Evolutionary conservation across 2,888 invertebrate genomes (phyloP).

Genomic region (Neoitamus cyanurus): DNA sequence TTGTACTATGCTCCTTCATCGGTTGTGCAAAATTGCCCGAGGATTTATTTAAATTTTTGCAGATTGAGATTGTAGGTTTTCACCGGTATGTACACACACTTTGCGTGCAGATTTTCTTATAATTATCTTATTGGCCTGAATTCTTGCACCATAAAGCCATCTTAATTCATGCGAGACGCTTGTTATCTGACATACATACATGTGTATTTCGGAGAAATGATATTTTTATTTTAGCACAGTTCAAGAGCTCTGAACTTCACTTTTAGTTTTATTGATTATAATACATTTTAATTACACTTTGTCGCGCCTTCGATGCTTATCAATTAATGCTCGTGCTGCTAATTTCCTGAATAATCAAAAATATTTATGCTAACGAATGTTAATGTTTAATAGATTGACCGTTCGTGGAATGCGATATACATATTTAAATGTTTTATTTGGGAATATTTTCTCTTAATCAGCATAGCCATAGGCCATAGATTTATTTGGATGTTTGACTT

Average conservation of each 20-base stretch:
- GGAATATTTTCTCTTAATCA: too few species aligned
- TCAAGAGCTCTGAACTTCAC: not conserved
- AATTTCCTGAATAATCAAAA: not conserved
- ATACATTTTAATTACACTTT: not conserved
- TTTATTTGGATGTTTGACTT: too few species aligned
- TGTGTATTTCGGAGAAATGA: not conserved
- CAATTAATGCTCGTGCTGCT: not conserved
- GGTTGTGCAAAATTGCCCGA: not conserved
- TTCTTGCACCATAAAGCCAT: not conserved
- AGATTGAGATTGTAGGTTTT: not conserved
- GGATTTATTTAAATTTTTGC: not conserved
- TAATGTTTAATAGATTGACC: too few species aligned
- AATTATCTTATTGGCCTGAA: not conserved
- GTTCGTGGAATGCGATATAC: too few species aligned
- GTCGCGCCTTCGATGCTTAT: not conserved
- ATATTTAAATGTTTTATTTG: too few species aligned
- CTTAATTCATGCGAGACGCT: not conserved
- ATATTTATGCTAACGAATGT: too few species aligned
- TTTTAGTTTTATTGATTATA: not conserved
- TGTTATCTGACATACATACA: not conserved
- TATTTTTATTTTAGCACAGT: not conserved
- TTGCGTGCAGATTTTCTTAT: not conserved
- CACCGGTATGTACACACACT: not conserved
- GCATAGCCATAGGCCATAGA: too few species aligned
- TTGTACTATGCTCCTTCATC: not conserved